Evolutionary conservation across 2,888 invertebrate species (phyloP), one percentile per base, ranked within the genome.

Genomic region (Troilus luridus): DNA sequence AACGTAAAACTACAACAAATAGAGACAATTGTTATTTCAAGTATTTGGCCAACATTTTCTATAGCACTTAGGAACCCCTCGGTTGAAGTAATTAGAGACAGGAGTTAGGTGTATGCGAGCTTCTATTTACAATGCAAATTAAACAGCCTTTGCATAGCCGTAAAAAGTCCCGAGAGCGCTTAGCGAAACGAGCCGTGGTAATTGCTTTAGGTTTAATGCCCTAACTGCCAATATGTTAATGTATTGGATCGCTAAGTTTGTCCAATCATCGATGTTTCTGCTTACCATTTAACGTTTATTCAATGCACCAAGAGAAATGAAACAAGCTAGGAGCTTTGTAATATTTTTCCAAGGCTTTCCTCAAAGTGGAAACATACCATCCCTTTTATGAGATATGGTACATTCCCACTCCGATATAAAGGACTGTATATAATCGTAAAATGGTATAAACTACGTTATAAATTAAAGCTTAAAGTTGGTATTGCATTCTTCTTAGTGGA

Each of bases 101-200:
- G 72, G 72, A 77, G 72, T 77, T 77, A 77, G 72, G 41, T 27
- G 17, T 41, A 27, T 41, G 27, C 41, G 7, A 41, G 41, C 17
- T 12, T 27, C 24, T 67, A 77, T 77, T 77, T 77, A 77, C 72
- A 77, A 77, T 77, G 72, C 72, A 77, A 77, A 77, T 77, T 77
- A 7, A 77, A 27, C 72, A 41, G 72, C 41, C 72, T 77, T 77
- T 77, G 72, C 72, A 77, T 77, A 41, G 72, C 72, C 72, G 72
- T 77, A 77, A 77, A 77, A 77, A 77, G 72, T 77, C 72, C 72
- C 1, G 41, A 41, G 27, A 8, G 41, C 41, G 72, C 72, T 77
- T 77, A 77, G 72, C 0, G 72, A 77, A 77, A 77, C 72, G 72
- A 41, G 27, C 17, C 41, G 17, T 7, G 72, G 72, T 77, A 77